Conservation (phyloP, 2,113 vertebrate species). For the Halcyon malimbica region DNA sequence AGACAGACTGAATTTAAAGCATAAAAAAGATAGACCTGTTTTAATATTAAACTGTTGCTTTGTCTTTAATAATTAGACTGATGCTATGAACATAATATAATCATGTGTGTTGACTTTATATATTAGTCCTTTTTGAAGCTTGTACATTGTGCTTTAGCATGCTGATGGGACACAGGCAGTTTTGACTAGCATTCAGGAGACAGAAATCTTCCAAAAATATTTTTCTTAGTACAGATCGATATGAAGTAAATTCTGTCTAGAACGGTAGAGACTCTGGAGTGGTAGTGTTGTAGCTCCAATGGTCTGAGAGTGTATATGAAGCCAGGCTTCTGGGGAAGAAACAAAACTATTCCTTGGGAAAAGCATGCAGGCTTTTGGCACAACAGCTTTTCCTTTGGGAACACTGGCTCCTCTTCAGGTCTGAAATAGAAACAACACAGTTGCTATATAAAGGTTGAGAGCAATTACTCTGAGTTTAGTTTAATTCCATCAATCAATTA, state of each 20-base stretch:
- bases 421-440: conserved; percentile 12
- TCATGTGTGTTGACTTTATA: neutral
- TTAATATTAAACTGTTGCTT: neutral
- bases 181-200: neutral
- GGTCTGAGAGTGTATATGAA: neutral
- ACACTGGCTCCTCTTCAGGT: neutral
- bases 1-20: neutral
- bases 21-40: neutral
- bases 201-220: neutral
- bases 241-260: neutral
- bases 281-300: neutral
- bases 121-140: neutral
- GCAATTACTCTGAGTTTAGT: conserved; percentile 9
- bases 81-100: neutral
- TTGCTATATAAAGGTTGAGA: conserved; percentile 15
- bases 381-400: neutral
- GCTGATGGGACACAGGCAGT: neutral
- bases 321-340: neutral
- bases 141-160: neutral
- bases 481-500: conserved; percentile 47
- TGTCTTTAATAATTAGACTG: neutral
- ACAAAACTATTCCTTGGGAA: neutral
- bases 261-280: neutral
- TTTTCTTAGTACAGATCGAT: neutral
- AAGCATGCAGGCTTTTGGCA: neutral